Conservation (phyloP, 2,797 vertebrate species). For the Phoebastria nigripes region DNA sequence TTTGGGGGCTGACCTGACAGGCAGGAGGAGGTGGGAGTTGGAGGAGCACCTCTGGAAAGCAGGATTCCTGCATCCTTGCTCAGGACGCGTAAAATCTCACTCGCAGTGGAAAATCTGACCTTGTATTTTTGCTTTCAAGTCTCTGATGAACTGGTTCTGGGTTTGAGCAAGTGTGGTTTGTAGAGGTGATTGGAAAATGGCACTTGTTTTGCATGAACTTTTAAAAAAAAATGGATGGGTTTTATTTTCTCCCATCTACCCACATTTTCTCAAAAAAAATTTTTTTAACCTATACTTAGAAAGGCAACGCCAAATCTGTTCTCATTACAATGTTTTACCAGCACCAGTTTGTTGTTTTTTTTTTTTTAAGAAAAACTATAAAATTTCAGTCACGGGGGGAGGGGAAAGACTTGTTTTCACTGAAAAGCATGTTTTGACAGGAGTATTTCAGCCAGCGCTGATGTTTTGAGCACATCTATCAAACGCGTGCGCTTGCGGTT, state of each 20-base stretch:
- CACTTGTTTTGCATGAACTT: neutral
- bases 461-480: neutral
- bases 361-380: neutral
- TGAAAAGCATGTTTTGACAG: neutral
- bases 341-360: neutral
- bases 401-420: neutral
- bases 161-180: neutral
- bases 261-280: neutral
- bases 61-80: neutral
- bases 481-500: neutral
- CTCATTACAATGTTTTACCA: neutral
- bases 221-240: accelerated
- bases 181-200: neutral
- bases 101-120: neutral
- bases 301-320: neutral
- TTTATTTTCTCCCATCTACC: neutral
- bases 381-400: neutral
- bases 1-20: neutral
- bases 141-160: neutral
- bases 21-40: neutral
- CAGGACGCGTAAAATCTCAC: accelerated
- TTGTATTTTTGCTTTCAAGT: neutral
- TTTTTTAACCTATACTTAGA: neutral
- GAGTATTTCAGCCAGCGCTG: neutral
- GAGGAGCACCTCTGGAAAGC: neutral